Evolutionary conservation across 1,140 invertebrate species (phyloP), one percentile per base, ranked within the genome.

Genomic region (Bombus confusus): DNA sequence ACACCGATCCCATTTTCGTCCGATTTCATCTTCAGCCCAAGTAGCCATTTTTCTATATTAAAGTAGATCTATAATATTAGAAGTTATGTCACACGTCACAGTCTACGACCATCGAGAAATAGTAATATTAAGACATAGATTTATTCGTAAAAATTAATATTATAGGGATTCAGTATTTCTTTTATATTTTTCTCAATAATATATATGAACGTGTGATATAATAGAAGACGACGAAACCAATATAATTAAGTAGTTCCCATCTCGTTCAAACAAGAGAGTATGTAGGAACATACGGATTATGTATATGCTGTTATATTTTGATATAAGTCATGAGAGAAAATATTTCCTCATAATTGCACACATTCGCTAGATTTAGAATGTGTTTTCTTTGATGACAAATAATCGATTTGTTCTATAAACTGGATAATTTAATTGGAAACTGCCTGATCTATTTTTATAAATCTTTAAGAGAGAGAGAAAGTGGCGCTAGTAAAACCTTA

Each of bases 1-100:
- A 88, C 95, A 96, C 34, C 92, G 93, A 83, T 96, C 95, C 95
- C 95, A 96, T 92, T 95, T 95, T 91, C 90, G 92, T n/a, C 95
- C 95, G 72, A 96, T 93, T 91, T 95, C 95, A 69, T 96, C 95
- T 80, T 96, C 95, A 47, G 91, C 62, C 93, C 92, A 94, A 18
- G 91, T 68, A 28, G 94, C 92, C 95, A 95, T 95, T 93, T 95
- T 95, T 93, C 73, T 87, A 66, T 37, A 66, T 73, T 84, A 72
- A 71, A 84, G 82, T 84, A 39, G 66, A 80, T 59, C 43, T 89
- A 75, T 52, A 73, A 47, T 74, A 57, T 52, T 43, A n/a, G 37
- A 41, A 31, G 76, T 90, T 89, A 89, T 80, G 85, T 90, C 88
- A 89, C 66, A 89, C 77, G 34, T 79, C 9, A 52, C 47, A 84